These are phyloP conservation scores for Drosophila yooni DNA, from an alignment of 2,888 invertebrate genomes.

Conservation along the genomic window DNA sequence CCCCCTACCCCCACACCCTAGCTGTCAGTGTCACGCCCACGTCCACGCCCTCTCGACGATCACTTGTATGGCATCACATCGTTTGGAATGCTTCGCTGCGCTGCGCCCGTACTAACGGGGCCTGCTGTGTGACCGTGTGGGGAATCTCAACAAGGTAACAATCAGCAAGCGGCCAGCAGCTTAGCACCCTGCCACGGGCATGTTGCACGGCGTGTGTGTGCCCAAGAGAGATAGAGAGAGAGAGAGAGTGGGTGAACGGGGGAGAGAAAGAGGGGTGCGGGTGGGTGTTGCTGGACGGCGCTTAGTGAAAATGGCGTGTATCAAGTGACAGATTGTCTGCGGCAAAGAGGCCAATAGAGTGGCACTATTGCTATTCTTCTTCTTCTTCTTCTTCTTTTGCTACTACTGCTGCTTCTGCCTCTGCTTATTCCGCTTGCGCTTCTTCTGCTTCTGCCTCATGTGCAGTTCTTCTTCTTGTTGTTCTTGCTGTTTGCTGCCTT, in stretches of 20 bases:
- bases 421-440: not conserved
- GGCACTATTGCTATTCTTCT: not conserved
- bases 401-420: slow-evolving; percentile 17
- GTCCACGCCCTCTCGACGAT: slow-evolving; percentile 12
- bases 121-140: slow-evolving; percentile 36
- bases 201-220: not conserved
- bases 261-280: not conserved
- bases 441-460: slow-evolving; percentile 1
- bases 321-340: slow-evolving; percentile 77
- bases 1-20: not conserved
- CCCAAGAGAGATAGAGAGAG: not conserved
- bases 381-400: slow-evolving; percentile 3
- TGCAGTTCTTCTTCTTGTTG: not conserved
- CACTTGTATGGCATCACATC: slow-evolving; percentile 82
- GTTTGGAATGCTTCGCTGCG: slow-evolving; percentile 76
- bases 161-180: slow-evolving; percentile 36
- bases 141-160: slow-evolving; percentile 69
- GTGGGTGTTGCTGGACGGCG: slow-evolving; percentile 37
- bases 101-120: slow-evolving; percentile 74
- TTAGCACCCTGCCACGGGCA: slow-evolving; percentile 29
- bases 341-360: slow-evolving; percentile 67
- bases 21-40: not conserved
- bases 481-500: slow-evolving; percentile 44
- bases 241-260: not conserved
- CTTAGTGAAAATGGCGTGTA: slow-evolving; percentile 66